Evolutionary conservation across 2,113 vertebrate genomes (phyloP), one percentile per base, ranked within the genome.

Genomic region (Suricata suricatta): DNA sequence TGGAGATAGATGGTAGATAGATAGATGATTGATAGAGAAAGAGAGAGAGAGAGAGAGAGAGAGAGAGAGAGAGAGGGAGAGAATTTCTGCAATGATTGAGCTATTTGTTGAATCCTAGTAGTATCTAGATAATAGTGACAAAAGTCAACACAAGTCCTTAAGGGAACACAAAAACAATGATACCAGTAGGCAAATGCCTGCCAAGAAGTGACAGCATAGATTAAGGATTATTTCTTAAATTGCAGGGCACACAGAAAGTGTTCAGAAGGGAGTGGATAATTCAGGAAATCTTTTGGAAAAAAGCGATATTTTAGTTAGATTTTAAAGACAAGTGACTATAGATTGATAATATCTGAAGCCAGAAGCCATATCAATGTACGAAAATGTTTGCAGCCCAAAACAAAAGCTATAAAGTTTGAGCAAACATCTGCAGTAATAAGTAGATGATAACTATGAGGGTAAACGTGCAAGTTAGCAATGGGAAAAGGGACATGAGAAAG

Each of bases 201-300:
- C 14, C n/a, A 50, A 77, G 64, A 84, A 52, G 2, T 89, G 21
- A 44, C 1, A 60, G 11, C 23, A 29, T 68, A 96, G 63, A 74
- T 90, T 82, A 80, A 96, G 16, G 27, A 81, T 64, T 71, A 71
- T 16, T 92, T 95, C 29, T 81, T 52, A 96, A 93, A 52, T 57
- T 4, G 38, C 74, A 2, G 5, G 12, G 31, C 31, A 68, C 54
- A 4, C 8, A 76, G 21, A 94, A 95, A 90, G 4, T 38, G 44
- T 89, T 86, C 31, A 47, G 44, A 93, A 93, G 9, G 15, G 23
- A 74, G 27, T n/a, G 23, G 47, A 52, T 90, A 68, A 50, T 57
- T 63, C 27, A 33, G 64, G 66, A 63, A 79, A 60, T 47, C 38
- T 44, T 95, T 87, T 81, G 41, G 38, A 76, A 88, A 35, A 11